phyloP scores from a whole-genome alignment of 2,888 invertebrate genomes.

The Silvanus unidentatus region DNA sequence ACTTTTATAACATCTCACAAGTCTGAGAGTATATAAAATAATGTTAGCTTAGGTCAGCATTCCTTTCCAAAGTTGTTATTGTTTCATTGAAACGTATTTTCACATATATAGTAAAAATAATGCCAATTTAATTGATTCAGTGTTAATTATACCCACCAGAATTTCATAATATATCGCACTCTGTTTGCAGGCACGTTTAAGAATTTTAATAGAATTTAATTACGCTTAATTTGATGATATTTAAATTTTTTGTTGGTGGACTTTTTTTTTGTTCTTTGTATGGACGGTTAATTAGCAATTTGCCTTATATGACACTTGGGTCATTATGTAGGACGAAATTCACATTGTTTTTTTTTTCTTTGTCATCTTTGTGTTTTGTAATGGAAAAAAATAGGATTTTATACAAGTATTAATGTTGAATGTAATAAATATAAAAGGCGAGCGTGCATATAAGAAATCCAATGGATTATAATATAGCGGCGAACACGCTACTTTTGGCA shows the following conservation, averaged over 20 bases:
- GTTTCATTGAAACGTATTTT: conserved; percentile 42
- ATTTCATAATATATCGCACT: conserved; percentile 15
- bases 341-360: neutral
- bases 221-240: neutral
- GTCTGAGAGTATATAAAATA: no score
- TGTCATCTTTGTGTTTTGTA: no score
- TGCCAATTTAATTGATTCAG: conserved; percentile 19
- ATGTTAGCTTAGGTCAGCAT: conserved; percentile 39
- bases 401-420: neutral
- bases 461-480: neutral
- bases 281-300: no score
- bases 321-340: neutral
- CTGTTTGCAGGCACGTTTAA: conserved; percentile 15
- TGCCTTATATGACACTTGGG: no score
- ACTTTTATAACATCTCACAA: no score
- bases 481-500: conserved; percentile 3
- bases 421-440: neutral
- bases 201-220: conserved; percentile 17
- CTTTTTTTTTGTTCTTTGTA: no score
- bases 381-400: no score
- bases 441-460: neutral
- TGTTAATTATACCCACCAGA: conserved; percentile 27
- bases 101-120: conserved; percentile 37
- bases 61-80: conserved; percentile 40
- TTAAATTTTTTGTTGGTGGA: no score